These are phyloP conservation scores for Tachystola acroxantha DNA, from an alignment of 2,888 invertebrate species.

Conservation along the genomic window DNA sequence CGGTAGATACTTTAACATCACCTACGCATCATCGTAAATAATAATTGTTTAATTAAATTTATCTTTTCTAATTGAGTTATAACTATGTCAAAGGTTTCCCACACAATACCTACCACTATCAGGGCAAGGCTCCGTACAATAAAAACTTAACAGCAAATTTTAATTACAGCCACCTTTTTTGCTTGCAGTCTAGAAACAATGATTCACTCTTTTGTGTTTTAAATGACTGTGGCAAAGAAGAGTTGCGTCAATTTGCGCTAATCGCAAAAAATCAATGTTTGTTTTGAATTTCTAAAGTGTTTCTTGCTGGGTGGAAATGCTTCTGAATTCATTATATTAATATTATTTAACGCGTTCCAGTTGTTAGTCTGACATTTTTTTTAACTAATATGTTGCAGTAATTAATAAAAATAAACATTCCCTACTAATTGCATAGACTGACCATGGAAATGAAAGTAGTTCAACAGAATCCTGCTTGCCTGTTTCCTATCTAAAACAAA, in stretches of 20 bases:
- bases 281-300: constrained; percentile 5
- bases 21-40: constrained; percentile 4
- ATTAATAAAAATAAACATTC: too few relatives aligned
- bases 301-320: neutral
- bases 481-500: too few relatives aligned
- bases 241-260: constrained; percentile 7
- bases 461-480: too few relatives aligned
- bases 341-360: too few relatives aligned
- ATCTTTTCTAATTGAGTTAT: constrained; percentile 10
- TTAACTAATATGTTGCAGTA: too few relatives aligned
- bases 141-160: constrained; percentile 11
- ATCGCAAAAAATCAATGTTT: constrained; percentile 6
- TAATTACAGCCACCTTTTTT: constrained; percentile 13
- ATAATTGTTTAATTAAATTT: constrained; percentile 11
- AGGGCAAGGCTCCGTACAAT: constrained; percentile 11
- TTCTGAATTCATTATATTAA: neutral
- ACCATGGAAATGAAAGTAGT: too few relatives aligned
- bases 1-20: neutral
- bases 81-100: constrained; percentile 8
- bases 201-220: constrained; percentile 11
- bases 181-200: constrained; percentile 10
- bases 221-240: constrained; percentile 9
- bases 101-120: constrained; percentile 6
- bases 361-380: too few relatives aligned
- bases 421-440: too few relatives aligned